These are phyloP conservation scores for Lagria hirta DNA, from an alignment of 2,888 invertebrate genomes.

Conservation along the genomic window DNA sequence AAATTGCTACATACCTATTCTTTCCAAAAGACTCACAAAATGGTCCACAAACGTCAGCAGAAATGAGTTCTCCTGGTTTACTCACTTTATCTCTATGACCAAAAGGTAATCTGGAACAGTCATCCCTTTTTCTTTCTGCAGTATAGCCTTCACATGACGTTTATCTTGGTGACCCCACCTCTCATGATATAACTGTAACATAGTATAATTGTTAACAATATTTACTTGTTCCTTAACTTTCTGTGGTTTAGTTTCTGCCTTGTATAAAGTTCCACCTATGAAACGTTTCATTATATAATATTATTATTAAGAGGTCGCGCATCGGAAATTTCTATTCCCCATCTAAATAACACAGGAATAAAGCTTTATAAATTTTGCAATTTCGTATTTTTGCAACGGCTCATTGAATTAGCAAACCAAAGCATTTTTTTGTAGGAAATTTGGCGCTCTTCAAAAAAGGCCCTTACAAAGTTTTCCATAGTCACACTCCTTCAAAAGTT, in stretches of 20 bases:
- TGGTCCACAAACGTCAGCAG: conserved; percentile 38
- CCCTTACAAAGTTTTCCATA: too few species aligned
- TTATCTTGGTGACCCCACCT: conserved; percentile 46
- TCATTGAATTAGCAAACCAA: too few species aligned
- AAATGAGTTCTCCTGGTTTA: conserved; percentile 36
- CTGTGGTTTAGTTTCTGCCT: conserved; percentile 31
- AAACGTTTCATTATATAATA: too few species aligned
- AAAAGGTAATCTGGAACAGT: conserved; percentile 38
- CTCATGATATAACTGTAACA: conserved; percentile 32
- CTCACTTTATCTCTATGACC: conserved; percentile 25
- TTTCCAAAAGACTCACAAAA: conserved; percentile 28
- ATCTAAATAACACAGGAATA: too few species aligned
- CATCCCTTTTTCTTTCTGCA: conserved; percentile 36
- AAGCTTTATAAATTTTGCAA: too few species aligned
- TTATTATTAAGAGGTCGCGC: too few species aligned
- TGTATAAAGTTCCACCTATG: conserved; percentile 30
- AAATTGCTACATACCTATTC: conserved; percentile 17
- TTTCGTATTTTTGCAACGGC: too few species aligned
- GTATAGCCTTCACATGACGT: conserved; percentile 36
- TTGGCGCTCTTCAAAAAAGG: too few species aligned
- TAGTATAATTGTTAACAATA: neutral
- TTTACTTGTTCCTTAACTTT: conserved; percentile 4
- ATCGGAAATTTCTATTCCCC: too few species aligned
- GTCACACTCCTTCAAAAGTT: too few species aligned
- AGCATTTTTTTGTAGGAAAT: too few species aligned